Conservation (phyloP, 2,888 invertebrate species). For the Salpingus planirostris region DNA sequence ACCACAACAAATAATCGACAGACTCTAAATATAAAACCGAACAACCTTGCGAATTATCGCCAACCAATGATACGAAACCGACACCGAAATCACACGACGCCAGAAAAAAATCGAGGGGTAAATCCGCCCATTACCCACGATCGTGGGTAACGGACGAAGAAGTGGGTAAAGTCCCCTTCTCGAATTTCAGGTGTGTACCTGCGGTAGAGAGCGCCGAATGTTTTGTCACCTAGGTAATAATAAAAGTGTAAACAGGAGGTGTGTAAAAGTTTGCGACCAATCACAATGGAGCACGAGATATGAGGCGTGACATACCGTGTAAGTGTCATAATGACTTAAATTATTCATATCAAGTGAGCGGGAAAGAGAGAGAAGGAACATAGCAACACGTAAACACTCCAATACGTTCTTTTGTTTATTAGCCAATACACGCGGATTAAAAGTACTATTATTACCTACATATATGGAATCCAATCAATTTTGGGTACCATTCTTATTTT, state of each 20-base stretch:
- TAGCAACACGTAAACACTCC: no score
- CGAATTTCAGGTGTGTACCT: no score
- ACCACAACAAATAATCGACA: constrained; percentile 22
- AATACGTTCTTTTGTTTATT: no score
- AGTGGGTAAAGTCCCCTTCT: no score
- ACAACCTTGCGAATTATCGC: constrained; percentile 26
- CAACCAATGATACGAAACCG: constrained; percentile 21
- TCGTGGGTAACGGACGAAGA: constrained; percentile 2
- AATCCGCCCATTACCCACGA: not conserved
- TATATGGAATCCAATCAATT: no score
- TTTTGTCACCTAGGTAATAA: no score
- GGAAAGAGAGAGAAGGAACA: no score
- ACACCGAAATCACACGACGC: no score
- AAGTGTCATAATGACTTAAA: constrained; percentile 32
- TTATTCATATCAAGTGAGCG: constrained; percentile 30
- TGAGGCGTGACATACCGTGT: constrained; percentile 32
- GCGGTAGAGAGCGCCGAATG: constrained; percentile 28
- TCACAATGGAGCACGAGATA: constrained; percentile 24
- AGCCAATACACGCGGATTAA: no score
- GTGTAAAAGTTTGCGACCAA: constrained; percentile 31
- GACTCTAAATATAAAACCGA: constrained; percentile 21
- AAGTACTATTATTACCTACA: no score
- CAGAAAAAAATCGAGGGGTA: constrained; percentile 11
- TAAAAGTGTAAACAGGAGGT: constrained; percentile 32
- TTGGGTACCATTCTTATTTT: no score